Percentiles rank a stretch among this genome's conserved stretches.
These are phyloP conservation scores for Gasteruption jaculator DNA, from an alignment of 2,888 invertebrate genomes.

Conservation along the genomic window DNA sequence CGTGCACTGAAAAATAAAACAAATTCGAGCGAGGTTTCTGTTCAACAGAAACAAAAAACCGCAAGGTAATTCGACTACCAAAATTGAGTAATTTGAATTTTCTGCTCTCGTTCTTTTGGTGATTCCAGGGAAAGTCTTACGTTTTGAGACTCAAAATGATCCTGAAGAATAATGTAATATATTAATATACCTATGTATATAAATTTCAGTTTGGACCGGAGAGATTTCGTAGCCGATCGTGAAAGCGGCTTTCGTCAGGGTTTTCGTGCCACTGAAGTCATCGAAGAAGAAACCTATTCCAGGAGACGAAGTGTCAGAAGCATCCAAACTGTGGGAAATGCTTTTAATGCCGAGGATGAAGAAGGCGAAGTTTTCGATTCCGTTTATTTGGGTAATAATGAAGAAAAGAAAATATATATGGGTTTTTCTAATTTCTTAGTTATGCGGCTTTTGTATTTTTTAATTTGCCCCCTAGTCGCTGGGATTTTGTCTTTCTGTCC, in stretches of 20 bases:
- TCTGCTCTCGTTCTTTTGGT: background rate
- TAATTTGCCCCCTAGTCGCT: too few species aligned
- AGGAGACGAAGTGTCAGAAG: slow-evolving; percentile 40
- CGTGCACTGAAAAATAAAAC: slow-evolving; percentile 25
- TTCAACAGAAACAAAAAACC: slow-evolving; percentile 26
- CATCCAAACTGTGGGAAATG: slow-evolving; percentile 46
- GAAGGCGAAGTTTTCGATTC: slow-evolving; percentile 82
- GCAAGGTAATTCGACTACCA: slow-evolving; percentile 34
- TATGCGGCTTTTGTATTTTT: too few species aligned
- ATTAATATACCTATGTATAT: too few species aligned
- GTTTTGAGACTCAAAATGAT: slow-evolving; percentile 5
- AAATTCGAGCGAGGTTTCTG: background rate
- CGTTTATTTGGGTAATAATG: slow-evolving; percentile 66
- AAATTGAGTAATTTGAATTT: background rate
- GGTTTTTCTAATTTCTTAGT: too few species aligned
- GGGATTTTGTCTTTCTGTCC: background rate
- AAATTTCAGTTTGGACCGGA: slow-evolving; percentile 31
- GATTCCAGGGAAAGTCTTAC: slow-evolving; percentile 1
- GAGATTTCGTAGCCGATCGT: slow-evolving; percentile 27
- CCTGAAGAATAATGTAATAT: too few species aligned
- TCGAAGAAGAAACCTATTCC: slow-evolving; percentile 34
- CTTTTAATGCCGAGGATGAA: slow-evolving; percentile 65
- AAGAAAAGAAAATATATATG: background rate
- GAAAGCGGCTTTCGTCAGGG: slow-evolving; percentile 14
- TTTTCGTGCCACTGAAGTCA: slow-evolving; percentile 10